phyloP scores from a whole-genome alignment of 2,888 invertebrate genomes.

The Beris chalybata region DNA sequence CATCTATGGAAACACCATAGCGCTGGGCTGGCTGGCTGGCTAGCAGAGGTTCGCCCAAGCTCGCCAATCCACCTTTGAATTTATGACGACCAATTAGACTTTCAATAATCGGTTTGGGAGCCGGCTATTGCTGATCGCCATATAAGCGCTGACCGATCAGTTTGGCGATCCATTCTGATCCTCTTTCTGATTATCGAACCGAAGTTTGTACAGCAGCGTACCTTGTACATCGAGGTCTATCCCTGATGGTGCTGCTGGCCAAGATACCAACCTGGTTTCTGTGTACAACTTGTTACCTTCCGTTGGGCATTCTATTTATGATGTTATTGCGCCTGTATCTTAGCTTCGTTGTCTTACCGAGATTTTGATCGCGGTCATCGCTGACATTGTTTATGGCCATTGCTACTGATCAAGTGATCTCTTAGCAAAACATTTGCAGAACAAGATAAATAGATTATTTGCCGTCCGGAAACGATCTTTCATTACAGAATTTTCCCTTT shows the following conservation, averaged over 20 bases:
- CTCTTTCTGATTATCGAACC: not conserved
- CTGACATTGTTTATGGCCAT: constrained; percentile 28
- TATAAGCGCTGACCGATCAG: constrained; percentile 8
- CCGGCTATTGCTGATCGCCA: constrained; percentile 27
- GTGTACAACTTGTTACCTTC: no score
- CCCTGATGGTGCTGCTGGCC: no score
- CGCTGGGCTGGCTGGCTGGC: no score
- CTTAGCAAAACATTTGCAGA: no score
- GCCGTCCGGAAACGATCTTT: not conserved
- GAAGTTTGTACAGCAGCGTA: no score
- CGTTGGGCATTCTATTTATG: constrained; percentile 8
- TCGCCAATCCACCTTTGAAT: constrained; percentile 31
- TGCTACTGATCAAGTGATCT: not conserved
- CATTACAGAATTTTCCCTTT: constrained; percentile 3
- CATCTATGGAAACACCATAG: no score
- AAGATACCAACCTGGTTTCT: no score
- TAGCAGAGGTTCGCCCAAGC: not conserved
- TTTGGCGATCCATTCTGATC: constrained; percentile 13
- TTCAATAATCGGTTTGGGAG: constrained; percentile 40
- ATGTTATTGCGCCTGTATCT: constrained; percentile 20
- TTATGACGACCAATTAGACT: constrained; percentile 43
- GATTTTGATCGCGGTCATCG: constrained; percentile 27
- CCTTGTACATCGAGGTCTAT: no score
- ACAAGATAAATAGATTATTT: not conserved
- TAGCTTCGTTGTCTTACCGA: not conserved